Conservation (phyloP, 2,113 vertebrate species). For the Channa argus region DNA sequence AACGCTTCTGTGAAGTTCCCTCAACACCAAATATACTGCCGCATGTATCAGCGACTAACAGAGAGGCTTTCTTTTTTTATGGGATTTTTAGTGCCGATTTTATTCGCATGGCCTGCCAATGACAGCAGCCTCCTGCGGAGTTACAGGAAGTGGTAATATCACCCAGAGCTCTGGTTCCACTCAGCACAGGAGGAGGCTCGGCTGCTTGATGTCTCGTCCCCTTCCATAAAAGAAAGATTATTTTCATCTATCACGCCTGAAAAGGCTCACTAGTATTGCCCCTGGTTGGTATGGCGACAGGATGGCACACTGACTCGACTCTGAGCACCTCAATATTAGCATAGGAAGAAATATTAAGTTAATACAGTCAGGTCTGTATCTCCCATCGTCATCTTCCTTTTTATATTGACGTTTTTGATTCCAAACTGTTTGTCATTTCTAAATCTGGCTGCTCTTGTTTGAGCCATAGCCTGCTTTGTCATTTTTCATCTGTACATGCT, state of each 20-base stretch:
- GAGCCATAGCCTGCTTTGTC: constrained; percentile 47
- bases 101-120: constrained; percentile 65
- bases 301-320: constrained; percentile 23
- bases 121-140: constrained; percentile 57
- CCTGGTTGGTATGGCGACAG: constrained; percentile 69
- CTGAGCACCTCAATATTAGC: constrained; percentile 24
- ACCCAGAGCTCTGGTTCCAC: constrained; percentile 53
- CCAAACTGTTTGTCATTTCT: constrained; percentile 23
- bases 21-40: constrained; percentile 36
- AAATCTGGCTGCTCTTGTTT: constrained; percentile 30
- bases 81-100: constrained; percentile 63
- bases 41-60: constrained; percentile 30
- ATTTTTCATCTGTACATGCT: constrained; percentile 50
- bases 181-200: constrained; percentile 58
- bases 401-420: constrained; percentile 3
- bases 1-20: constrained; percentile 55
- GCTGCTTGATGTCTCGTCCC: constrained; percentile 57
- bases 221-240: constrained; percentile 56
- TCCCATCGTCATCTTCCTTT: constrained; percentile 25
- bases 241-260: constrained; percentile 61
- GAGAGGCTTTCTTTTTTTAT: constrained; percentile 51
- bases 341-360: constrained; percentile 37
- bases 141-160: constrained; percentile 68
- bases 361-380: constrained; percentile 19
- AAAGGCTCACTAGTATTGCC: constrained; percentile 45